Percentiles rank a stretch among this genome's conserved stretches.
phyloP scores from a whole-genome alignment of 2,888 invertebrate species.

The Orthosia cruda region DNA sequence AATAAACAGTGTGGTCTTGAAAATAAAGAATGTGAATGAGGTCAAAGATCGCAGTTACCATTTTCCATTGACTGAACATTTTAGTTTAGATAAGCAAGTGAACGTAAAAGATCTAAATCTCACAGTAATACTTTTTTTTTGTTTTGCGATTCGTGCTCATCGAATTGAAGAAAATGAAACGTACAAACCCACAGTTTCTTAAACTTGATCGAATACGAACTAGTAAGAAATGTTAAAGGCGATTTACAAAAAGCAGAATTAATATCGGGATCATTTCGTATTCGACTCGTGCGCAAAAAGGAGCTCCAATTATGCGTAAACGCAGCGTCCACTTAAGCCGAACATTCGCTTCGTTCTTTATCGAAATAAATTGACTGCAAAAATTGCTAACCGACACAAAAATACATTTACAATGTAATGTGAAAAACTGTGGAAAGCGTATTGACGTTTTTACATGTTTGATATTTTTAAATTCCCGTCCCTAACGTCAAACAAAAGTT shows the following conservation, averaged over 20 bases:
- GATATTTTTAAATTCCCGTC: constrained; percentile 84
- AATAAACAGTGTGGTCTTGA: constrained; percentile 61
- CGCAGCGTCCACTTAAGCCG: constrained; percentile 85
- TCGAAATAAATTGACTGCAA: constrained; percentile 82
- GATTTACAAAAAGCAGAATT: constrained; percentile 84
- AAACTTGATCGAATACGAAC: constrained; percentile 72
- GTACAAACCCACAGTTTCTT: constrained; percentile 58
- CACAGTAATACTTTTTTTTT: constrained; percentile 25
- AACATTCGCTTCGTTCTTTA: constrained; percentile 82
- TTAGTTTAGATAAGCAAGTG: constrained; percentile 38
- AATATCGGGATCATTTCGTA: constrained; percentile 85
- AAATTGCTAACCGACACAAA: constrained; percentile 79
- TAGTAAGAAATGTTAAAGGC: constrained; percentile 74
- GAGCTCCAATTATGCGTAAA: constrained; percentile 89
- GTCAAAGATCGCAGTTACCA: constrained; percentile 49
- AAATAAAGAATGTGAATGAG: constrained; percentile 56
- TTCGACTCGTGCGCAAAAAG: constrained; percentile 88
- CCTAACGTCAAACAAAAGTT: constrained; percentile 88
- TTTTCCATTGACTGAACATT: constrained; percentile 52
- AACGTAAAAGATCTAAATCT: constrained; percentile 40
- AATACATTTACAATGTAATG: constrained; percentile 75
- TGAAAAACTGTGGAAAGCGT: constrained; percentile 85
- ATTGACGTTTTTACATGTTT: constrained; percentile 78
- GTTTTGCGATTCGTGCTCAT: constrained; percentile 62
- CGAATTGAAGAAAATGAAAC: constrained; percentile 67